Conservation (phyloP, 1,140 invertebrate genomes). For the Papilio polytes region DNA sequence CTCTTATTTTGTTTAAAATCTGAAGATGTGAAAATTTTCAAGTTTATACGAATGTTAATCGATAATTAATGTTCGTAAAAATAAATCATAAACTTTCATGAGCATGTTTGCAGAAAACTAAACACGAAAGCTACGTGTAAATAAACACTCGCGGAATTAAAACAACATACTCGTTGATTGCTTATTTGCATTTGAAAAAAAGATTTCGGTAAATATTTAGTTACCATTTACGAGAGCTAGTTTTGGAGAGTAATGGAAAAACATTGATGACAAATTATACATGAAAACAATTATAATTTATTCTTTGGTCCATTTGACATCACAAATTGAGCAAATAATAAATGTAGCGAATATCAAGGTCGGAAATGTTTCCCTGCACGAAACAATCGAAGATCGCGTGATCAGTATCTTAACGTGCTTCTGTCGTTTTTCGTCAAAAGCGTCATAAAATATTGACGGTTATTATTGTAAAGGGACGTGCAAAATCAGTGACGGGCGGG, state of each 20-base stretch:
- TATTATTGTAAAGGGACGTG: slow-evolving; percentile 71
- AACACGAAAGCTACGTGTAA: slow-evolving; percentile 9
- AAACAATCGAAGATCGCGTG: slow-evolving; percentile 66
- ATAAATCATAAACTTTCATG: neutral
- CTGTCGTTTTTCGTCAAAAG: slow-evolving; percentile 61
- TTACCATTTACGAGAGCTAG: neutral
- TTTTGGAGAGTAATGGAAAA: neutral
- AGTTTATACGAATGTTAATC: neutral
- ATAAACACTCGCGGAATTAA: slow-evolving; percentile 4
- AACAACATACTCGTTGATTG: neutral
- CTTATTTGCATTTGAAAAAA: neutral
- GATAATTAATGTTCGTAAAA: neutral
- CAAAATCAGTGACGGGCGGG: slow-evolving; percentile 73
- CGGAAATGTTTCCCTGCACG: slow-evolving; percentile 42
- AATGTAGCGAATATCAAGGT: slow-evolving; percentile 50
- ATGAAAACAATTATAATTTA: neutral
- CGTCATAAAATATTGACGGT: slow-evolving; percentile 68
- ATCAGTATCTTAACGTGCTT: slow-evolving; percentile 49
- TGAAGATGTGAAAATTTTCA: no score
- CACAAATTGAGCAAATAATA: slow-evolving; percentile 38
- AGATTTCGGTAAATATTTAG: neutral
- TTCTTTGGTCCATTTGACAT: neutral
- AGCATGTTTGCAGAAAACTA: slow-evolving; percentile 4
- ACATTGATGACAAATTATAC: neutral
- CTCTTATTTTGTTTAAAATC: no score